Percentiles rank a stretch among this genome's conserved stretches.
Conservation (phyloP, 1,140 invertebrate genomes). For the Wasmannia auropunctata region DNA sequence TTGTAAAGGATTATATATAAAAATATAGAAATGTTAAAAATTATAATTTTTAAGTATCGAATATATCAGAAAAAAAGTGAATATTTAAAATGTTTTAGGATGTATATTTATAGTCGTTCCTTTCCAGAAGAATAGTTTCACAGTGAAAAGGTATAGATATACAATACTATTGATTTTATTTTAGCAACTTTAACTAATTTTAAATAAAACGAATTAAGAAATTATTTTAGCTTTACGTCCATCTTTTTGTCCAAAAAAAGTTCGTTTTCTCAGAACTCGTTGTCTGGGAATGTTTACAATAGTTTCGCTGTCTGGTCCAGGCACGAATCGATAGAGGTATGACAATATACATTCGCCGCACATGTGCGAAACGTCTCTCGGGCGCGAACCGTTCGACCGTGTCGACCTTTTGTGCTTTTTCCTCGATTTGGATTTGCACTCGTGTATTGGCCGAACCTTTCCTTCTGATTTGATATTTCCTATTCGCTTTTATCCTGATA, state of each 20-base stretch:
- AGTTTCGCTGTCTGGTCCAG: conserved; percentile 53
- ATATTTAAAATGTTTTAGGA: neutral
- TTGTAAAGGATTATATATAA: neutral
- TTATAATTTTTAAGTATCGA: neutral
- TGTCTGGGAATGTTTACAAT: conserved; percentile 53
- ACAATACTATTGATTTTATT: neutral
- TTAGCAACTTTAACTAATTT: neutral
- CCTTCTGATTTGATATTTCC: conserved; percentile 60
- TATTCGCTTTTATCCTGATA: conserved; percentile 51
- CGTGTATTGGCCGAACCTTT: conserved; percentile 51
- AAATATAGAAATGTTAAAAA: neutral
- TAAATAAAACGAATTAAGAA: neutral
- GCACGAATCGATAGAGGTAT: conserved; percentile 55
- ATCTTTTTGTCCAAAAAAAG: neutral
- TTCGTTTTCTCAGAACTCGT: neutral
- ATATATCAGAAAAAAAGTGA: neutral
- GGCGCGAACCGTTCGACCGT: conserved; percentile 51
- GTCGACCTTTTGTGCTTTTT: conserved; percentile 48
- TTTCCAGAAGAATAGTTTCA: neutral
- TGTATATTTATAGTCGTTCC: neutral
- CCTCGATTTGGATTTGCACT: conserved; percentile 52
- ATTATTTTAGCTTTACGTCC: neutral
- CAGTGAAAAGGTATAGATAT: neutral
- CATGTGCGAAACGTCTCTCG: conserved; percentile 52
- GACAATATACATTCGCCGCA: conserved; percentile 55